Conservation (phyloP, 2,797 vertebrate species). For the Hylomyscus alleni region DNA sequence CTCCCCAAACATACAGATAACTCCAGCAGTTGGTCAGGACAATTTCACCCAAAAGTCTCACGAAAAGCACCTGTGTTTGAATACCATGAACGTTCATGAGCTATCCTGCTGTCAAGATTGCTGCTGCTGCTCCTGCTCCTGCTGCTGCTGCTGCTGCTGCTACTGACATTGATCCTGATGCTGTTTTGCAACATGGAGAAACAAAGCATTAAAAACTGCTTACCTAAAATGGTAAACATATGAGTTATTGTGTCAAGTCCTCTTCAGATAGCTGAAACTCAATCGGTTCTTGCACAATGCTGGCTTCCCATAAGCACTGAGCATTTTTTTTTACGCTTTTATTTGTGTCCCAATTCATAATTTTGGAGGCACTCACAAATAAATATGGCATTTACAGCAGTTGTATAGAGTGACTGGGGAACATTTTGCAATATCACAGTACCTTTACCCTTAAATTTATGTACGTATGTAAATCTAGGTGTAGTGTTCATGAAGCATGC, state of each 20-base stretch:
- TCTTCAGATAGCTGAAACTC: constrained; percentile 54
- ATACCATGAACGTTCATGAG: constrained; percentile 16
- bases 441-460: constrained; percentile 29
- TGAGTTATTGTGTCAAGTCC: constrained; percentile 62
- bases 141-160: background rate
- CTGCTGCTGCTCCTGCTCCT: background rate
- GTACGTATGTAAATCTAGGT: constrained; percentile 42
- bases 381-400: constrained; percentile 56
- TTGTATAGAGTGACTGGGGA: constrained; percentile 23
- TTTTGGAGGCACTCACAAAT: constrained; percentile 62
- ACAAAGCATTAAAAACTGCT: constrained; percentile 45
- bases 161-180: constrained; percentile 14
- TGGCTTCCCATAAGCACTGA: constrained; percentile 52
- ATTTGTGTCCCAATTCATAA: constrained; percentile 63
- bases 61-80: constrained; percentile 38
- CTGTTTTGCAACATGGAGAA: constrained; percentile 47
- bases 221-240: constrained; percentile 59
- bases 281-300: constrained; percentile 53
- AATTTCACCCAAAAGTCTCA: background rate
- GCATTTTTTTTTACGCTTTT: constrained; percentile 66
- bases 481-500: background rate
- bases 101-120: background rate
- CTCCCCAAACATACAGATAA: background rate
- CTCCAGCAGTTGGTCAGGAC: background rate
- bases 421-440: constrained; percentile 40